These are phyloP conservation scores for Cyprinodon variegatus DNA, from an alignment of 2,113 vertebrate species.

Conservation along the genomic window DNA sequence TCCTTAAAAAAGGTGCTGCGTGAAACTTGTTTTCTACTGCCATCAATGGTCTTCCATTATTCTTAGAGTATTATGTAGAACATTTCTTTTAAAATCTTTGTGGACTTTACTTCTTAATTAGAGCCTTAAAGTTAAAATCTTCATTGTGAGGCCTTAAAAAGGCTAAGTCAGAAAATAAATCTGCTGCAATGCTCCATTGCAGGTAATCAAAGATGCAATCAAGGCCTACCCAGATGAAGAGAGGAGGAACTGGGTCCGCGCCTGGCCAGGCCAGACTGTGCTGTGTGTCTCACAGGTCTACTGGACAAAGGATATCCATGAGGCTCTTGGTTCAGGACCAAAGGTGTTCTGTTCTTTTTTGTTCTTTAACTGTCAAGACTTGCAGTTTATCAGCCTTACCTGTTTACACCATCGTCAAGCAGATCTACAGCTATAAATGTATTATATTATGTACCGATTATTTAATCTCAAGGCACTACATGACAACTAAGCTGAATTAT, in stretches of 20 bases:
- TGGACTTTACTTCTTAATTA: not conserved
- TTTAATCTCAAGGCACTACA: too few relatives aligned
- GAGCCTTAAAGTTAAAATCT: not conserved
- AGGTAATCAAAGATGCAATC: conserved; percentile 86
- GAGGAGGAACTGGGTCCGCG: conserved; percentile 85
- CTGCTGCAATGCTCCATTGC: conserved; percentile 6
- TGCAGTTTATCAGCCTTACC: not conserved
- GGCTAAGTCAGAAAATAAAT: not conserved
- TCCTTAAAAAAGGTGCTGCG: conserved; percentile 87
- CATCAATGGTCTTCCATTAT: not conserved
- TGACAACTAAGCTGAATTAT: too few relatives aligned
- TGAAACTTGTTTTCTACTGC: not conserved
- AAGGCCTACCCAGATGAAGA: conserved; percentile 79
- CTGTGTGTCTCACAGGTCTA: conserved; percentile 90
- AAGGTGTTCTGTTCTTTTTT: conserved; percentile 38
- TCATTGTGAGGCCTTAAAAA: too few relatives aligned
- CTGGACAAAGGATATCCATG: conserved; percentile 87
- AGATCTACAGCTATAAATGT: too few relatives aligned
- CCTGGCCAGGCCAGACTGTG: conserved; percentile 91
- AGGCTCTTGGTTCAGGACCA: conserved; percentile 80
- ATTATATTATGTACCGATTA: too few relatives aligned
- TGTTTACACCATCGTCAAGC: too few relatives aligned
- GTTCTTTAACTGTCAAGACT: not conserved
- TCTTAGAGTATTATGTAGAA: not conserved
- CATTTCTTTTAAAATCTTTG: not conserved